A percentile compares a stretch with the other conserved stretches of the same genome.
These are phyloP conservation scores for Hyppa rectilinea DNA, from an alignment of 2,888 invertebrate species.

Conservation along the genomic window DNA sequence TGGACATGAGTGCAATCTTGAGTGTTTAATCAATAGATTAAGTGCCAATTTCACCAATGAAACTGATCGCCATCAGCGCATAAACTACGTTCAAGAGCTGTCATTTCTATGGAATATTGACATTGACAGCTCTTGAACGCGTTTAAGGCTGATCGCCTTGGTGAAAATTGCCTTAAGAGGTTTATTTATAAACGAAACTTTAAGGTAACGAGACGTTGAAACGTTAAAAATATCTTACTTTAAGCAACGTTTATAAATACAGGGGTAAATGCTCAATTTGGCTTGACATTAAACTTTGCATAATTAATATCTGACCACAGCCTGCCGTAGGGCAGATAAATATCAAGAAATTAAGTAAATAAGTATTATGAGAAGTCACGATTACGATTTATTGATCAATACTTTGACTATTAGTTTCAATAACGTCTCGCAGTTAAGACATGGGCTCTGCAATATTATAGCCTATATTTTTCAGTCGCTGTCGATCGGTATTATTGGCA, in stretches of 20 bases:
- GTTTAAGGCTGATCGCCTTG: no score
- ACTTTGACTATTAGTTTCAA: not conserved
- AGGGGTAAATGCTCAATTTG: not conserved
- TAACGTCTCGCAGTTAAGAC: not conserved
- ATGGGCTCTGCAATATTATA: conserved; percentile 34
- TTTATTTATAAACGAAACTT: not conserved
- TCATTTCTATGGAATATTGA: no score
- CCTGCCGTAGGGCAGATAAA: not conserved
- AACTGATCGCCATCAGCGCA: no score
- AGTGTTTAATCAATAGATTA: not conserved
- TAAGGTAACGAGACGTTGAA: not conserved
- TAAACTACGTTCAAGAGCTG: no score
- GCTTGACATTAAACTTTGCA: not conserved
- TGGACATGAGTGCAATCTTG: not conserved
- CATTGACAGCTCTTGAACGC: no score
- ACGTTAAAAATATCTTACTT: not conserved
- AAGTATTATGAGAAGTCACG: conserved; percentile 35
- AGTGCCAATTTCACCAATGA: no score
- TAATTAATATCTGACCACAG: conserved; percentile 16
- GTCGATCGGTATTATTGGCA: not conserved
- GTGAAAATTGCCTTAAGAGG: no score
- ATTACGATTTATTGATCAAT: conserved; percentile 22
- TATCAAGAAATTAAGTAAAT: conserved; percentile 18
- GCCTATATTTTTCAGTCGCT: not conserved
- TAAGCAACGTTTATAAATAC: no score